Conservation (phyloP, 2,113 vertebrate species). For the Erythrocebus patas region DNA sequence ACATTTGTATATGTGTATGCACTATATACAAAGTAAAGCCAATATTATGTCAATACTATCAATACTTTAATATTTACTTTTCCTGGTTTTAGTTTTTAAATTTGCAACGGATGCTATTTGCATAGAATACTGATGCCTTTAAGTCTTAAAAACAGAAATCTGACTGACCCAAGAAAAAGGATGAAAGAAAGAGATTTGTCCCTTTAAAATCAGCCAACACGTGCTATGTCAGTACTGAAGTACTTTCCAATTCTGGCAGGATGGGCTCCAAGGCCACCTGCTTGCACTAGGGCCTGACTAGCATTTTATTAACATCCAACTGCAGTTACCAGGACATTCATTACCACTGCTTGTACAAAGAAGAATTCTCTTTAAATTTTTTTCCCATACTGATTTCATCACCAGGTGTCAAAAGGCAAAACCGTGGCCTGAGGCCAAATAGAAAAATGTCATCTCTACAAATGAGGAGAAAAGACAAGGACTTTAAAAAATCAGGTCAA, state of each 20-base stretch:
- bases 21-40: not conserved
- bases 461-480: constrained; percentile 4
- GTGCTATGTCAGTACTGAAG: not conserved
- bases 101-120: not conserved
- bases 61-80: constrained; percentile 24
- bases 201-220: not conserved
- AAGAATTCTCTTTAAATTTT: not conserved
- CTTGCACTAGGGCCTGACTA: not conserved
- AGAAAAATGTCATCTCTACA: constrained; percentile 42
- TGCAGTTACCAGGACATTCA: not conserved
- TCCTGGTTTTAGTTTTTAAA: constrained; percentile 25
- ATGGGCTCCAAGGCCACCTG: not conserved
- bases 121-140: not conserved
- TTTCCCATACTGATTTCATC: constrained; percentile 29
- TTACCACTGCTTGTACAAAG: not conserved
- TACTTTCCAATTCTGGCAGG: not conserved
- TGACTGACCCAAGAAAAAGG: not conserved
- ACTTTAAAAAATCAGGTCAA: constrained; percentile 28
- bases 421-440: not conserved
- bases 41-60: not conserved
- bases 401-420: not conserved
- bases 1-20: not conserved
- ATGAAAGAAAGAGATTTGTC: not conserved
- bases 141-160: not conserved
- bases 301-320: not conserved